Conservation (phyloP, 2,797 vertebrate species). For the Eupleurogrammus muticus region DNA sequence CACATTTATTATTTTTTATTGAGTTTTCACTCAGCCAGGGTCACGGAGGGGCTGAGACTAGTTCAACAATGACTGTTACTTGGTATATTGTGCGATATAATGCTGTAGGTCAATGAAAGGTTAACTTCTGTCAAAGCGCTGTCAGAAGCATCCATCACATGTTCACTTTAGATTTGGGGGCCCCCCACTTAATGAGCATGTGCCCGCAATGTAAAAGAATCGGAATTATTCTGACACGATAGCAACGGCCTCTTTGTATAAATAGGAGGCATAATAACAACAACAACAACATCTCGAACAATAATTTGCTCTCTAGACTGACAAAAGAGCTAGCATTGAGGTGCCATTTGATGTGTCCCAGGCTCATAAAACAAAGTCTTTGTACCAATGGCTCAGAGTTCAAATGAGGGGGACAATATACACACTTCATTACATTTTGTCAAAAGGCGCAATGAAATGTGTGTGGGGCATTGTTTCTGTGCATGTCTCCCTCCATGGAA, state of each 20-base stretch:
- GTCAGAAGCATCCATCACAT: constrained; percentile 62
- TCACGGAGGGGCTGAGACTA: constrained; percentile 10
- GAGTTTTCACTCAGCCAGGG: background rate
- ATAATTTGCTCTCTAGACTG: constrained; percentile 75
- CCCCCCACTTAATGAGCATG: constrained; percentile 72
- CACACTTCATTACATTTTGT: constrained; percentile 92
- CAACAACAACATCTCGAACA: constrained; percentile 79
- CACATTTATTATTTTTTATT: background rate
- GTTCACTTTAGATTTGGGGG: constrained; percentile 47
- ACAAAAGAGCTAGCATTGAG: constrained; percentile 81
- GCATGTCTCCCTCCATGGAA: constrained; percentile 86
- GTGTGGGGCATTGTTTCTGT: constrained; percentile 86
- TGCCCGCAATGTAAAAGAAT: constrained; percentile 59
- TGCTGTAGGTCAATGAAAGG: constrained; percentile 68
- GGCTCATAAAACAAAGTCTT: constrained; percentile 85
- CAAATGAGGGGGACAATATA: constrained; percentile 84
- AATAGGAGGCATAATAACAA: constrained; percentile 77
- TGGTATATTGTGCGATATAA: constrained; percentile 31
- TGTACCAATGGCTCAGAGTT: constrained; percentile 84
- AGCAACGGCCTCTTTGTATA: constrained; percentile 73
- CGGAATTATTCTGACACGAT: constrained; percentile 77
- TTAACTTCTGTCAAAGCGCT: constrained; percentile 67
- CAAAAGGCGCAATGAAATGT: constrained; percentile 89
- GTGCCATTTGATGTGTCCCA: constrained; percentile 87
- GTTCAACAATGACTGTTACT: constrained; percentile 42